phyloP scores from a whole-genome alignment of 1,140 invertebrate genomes.

The Drosophila carrolli region DNA sequence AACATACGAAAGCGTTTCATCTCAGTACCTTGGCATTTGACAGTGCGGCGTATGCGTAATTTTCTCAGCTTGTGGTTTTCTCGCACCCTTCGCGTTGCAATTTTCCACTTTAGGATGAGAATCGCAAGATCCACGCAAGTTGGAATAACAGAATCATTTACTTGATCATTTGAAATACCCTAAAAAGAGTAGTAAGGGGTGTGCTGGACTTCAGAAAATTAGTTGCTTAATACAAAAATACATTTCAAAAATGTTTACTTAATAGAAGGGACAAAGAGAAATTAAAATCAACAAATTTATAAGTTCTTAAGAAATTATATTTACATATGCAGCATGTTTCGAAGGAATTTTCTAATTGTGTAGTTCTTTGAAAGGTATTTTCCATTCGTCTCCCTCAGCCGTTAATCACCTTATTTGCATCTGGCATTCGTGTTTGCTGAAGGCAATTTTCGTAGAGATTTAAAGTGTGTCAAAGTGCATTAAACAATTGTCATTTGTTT shows the following conservation, averaged over 20 bases:
- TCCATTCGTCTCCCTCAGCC: background rate
- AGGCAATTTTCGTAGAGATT: constrained; percentile 46
- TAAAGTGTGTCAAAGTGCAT: constrained; percentile 80
- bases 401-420: background rate
- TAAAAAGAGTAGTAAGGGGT: too few species aligned
- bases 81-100: constrained; percentile 44
- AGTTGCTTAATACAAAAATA: too few species aligned
- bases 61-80: constrained; percentile 11
- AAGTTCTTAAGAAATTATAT: too few species aligned
- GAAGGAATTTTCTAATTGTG: background rate
- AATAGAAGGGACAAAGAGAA: too few species aligned
- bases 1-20: constrained; percentile 37
- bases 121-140: constrained; percentile 13
- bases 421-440: constrained; percentile 27
- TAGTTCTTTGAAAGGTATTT: constrained; percentile 11
- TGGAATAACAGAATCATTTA: constrained; percentile 46
- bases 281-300: too few species aligned
- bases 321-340: background rate
- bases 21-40: constrained; percentile 14
- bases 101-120: constrained; percentile 47
- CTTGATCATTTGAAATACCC: constrained; percentile 17
- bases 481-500: constrained; percentile 73
- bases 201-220: background rate
- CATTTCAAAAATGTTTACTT: too few species aligned
- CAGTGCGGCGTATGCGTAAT: constrained; percentile 50